Percentiles rank a stretch among this genome's conserved stretches.
phyloP scores from a whole-genome alignment of 1,140 invertebrate species.

The Cherax quadricarinatus region DNA sequence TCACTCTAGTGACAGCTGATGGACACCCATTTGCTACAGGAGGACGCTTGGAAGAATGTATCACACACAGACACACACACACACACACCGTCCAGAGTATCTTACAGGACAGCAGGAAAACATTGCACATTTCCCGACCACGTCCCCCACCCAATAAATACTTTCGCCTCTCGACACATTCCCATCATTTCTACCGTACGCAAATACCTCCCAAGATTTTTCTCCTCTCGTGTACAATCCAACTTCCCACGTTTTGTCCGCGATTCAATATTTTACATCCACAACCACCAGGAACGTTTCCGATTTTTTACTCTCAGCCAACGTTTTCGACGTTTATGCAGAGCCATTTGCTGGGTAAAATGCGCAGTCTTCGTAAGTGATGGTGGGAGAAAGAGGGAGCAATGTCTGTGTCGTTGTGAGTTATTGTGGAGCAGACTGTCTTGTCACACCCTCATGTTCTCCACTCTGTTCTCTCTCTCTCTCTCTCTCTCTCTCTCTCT shows the following conservation, averaged over 20 bases:
- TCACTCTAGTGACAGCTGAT: too few species aligned
- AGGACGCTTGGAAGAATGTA: too few species aligned
- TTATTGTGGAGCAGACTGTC: background rate
- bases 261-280: constrained; percentile 21
- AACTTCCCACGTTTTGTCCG: background rate
- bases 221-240: background rate
- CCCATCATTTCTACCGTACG: background rate
- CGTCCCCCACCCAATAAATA: background rate
- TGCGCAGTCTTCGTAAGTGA: background rate
- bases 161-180: background rate
- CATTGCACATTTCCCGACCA: background rate
- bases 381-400: background rate
- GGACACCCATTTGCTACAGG: too few species aligned
- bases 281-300: background rate
- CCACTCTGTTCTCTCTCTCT: constrained; percentile 16
- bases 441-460: background rate
- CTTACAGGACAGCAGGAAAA: background rate
- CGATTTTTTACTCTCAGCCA: background rate
- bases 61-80: too few species aligned
- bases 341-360: background rate
- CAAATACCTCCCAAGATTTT: constrained; percentile 16
- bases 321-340: background rate
- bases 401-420: constrained; percentile 1
- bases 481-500: constrained; percentile 26
- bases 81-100: too few species aligned